These are phyloP conservation scores for Drosophila sproati DNA, from an alignment of 1,140 invertebrate species.

Conservation along the genomic window DNA sequence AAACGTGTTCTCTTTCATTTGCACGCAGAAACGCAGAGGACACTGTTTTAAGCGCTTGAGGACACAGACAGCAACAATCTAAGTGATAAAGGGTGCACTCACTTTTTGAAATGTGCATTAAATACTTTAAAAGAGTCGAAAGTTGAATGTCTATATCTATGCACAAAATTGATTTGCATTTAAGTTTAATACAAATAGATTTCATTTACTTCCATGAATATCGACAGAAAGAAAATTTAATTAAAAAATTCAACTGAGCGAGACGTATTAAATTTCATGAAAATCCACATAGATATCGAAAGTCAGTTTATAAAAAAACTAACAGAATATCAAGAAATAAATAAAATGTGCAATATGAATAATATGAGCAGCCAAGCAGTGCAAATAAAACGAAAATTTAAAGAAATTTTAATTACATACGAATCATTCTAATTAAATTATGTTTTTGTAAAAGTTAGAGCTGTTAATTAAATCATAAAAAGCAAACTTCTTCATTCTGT, in stretches of 20 bases:
- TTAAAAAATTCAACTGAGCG: too few species aligned
- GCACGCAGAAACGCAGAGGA: conserved; percentile 38
- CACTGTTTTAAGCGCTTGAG: conserved; percentile 42
- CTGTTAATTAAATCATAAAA: conserved; percentile 3
- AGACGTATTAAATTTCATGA: too few species aligned
- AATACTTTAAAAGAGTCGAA: conserved; percentile 1
- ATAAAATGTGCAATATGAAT: too few species aligned
- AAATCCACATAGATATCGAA: too few species aligned
- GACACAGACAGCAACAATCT: conserved; percentile 59
- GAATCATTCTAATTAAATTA: background rate
- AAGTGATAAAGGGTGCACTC: conserved; percentile 29
- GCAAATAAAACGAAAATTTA: background rate
- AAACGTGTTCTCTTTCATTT: conserved; percentile 69
- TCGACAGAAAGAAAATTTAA: too few species aligned
- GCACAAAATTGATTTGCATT: too few species aligned
- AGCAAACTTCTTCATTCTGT: background rate
- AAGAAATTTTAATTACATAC: conserved; percentile 24
- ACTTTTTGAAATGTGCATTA: background rate
- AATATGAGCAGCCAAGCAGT: too few species aligned
- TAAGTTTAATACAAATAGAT: too few species aligned
- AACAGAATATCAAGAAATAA: too few species aligned
- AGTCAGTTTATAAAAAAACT: too few species aligned
- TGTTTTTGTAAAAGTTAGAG: background rate
- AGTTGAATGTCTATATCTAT: background rate
- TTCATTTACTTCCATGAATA: too few species aligned